Evolutionary conservation across 2,888 invertebrate genomes (phyloP), one percentile per base, ranked within the genome.

Genomic region (Scaeva pyrastri): DNA sequence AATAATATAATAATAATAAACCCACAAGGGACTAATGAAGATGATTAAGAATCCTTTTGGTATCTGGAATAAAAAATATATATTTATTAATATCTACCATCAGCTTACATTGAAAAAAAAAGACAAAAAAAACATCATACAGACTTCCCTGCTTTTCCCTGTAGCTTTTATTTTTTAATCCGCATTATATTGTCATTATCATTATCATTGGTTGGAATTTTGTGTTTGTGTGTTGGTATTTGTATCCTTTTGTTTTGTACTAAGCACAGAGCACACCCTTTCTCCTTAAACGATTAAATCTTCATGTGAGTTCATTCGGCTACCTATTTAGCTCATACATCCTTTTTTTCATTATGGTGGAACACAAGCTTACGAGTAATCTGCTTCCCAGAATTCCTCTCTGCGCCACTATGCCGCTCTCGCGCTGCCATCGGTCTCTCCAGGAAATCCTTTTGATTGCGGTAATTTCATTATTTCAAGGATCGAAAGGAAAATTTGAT

Each of bases 391-490:
- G n/a, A 19, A 12, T 7, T 21, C 21, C 60, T 7, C 23, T 3
- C 31, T 31, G 5, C 31, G n/a, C n/a, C n/a, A n/a, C n/a, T n/a
- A n/a, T n/a, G n/a, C 8, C 31, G 31, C 8, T 26, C 36, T 58
- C 41, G 16, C 26, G 16, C 48, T 19, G n/a, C 19, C n/a, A 21
- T 16, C 45, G 3, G 16, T 66, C 72, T 36, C 66, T 36, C 41
- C 56, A 39, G 52, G 23, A 72, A 75, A 76, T 80, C 76, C 76
- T 62, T 81, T 77, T 73, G 76, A 85, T 76, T 85, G 81, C 45
- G 73, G 68, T 86, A 81, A 86, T 86, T 86, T 86, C 77, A 86
- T 81, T 86, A 86, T 74, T 86, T 74, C 70, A 73, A 86, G 85
- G 77, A 86, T 86, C 70, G 77, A 74, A 81, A 77, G 70, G 73